Base-by-base conservation (phyloP, 2,888 invertebrate species). In the Icerya purchasi region DNA sequence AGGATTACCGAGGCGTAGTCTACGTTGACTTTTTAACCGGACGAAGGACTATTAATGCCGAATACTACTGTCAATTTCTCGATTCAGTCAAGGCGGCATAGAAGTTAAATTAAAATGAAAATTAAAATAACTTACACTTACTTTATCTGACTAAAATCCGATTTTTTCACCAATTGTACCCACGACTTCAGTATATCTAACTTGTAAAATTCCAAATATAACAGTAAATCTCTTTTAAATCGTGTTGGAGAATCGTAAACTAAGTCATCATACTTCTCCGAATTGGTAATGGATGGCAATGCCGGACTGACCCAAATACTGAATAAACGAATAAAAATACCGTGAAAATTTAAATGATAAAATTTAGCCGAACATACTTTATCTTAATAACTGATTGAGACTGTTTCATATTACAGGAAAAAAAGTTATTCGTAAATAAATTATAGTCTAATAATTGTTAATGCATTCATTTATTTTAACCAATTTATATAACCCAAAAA, bases 221-320 rank as follows among this genome's bases (percentile, higher is more conserved):
- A 74, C 53, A 88, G 71, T 0, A 96, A 73, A 66, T 83, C 81
- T 22, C 75, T 74, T 70, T 90, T 89, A 72, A 96, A 96, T 62
- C 77, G 74, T 0, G 94, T 94, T 0, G 78, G 77, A 22, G 91
- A 88, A 62, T 93, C 92, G 0, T 89, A 91, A 14, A 72, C 71
- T 2, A 69, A 70, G 1, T 74, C 72, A 62, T 74, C 74, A 1
- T 79, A 72, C 1, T 72, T 72, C 1, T 75, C 68, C 19, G 14
- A 36, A 10, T 22, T 8, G 23, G 56, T 56, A 0, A 80, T 68
- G 52, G 74, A 75, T 0, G 84, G 82, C 65, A 91, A 83, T 36
- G 76, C 70, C 0, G 91, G 91, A 68, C 92, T 90, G 25, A 94
- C 76, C 94, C 94, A 94, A 10, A 93, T 72, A 0, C 88, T 88